A percentile compares a stretch with the other conserved stretches of the same genome.
Conservation (phyloP, 2,113 vertebrate genomes). For the Grammomys surdaster region DNA sequence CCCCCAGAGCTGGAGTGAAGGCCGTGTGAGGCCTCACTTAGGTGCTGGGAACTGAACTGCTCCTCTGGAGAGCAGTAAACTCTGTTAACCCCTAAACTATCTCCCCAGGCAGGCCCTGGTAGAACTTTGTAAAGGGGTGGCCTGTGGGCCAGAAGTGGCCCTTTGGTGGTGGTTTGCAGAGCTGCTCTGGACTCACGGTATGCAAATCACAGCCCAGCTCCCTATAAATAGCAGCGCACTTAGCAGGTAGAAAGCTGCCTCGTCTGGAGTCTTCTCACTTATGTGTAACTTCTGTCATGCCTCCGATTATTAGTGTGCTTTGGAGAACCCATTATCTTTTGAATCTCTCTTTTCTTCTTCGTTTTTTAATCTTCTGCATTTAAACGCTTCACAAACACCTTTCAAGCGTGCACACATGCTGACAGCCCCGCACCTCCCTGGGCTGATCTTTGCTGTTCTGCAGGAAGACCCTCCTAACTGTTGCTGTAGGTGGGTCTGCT, state of each 20-base stretch:
- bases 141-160: background rate
- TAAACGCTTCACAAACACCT: slow-evolving; percentile 10
- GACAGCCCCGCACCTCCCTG: background rate
- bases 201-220: too few relatives aligned
- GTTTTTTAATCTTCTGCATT: background rate
- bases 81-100: background rate
- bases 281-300: background rate
- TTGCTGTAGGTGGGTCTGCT: background rate
- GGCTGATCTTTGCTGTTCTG: background rate
- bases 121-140: background rate
- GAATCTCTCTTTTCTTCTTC: background rate
- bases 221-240: background rate
- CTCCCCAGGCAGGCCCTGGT: background rate
- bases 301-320: slow-evolving; percentile 7
- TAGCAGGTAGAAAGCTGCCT: background rate
- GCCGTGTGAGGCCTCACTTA: background rate
- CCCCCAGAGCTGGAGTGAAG: background rate
- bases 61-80: background rate
- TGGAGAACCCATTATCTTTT: background rate
- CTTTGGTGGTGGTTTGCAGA: background rate
- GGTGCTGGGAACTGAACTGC: background rate
- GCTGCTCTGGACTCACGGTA: background rate
- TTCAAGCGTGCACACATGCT: background rate
- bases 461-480: background rate
- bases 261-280: background rate